Base-by-base conservation (phyloP, 2,888 invertebrate species). In the Acrobasis repandana region DNA sequence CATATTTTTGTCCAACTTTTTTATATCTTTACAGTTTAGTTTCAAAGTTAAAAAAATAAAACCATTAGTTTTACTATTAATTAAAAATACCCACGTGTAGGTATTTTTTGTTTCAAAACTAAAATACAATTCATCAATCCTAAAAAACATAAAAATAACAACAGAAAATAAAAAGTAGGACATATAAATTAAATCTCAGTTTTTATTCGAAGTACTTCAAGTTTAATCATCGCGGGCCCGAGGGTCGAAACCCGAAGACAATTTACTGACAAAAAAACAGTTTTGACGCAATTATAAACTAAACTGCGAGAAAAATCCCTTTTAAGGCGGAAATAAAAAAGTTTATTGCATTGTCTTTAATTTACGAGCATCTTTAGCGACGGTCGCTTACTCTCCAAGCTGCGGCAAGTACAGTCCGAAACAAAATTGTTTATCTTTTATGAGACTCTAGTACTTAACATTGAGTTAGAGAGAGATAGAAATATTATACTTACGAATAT, bases 401-500 rank as follows among this genome's bases (percentile, higher is more conserved):
- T 46, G 52, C 18, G 58, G 48, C 49, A 10, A 16, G 48, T 36
- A 62, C 56, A 61, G 56, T 56, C 46, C 48, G 46, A 58, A 63
- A 64, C 62, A 66, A 64, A 63, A 60, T 65, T 63, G 64, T 60
- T 66, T 60, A 56, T 58, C 14, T 28, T 18, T 11, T 15, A 11
- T 38, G 9, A 6, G 3, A 38, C 10, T 38, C 2, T 28, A 28
- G 28, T 28, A 28, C 28, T 8, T 28, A 28, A 28, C 28, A 5
- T n/a, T n/a, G n/a, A n/a, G n/a, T n/a, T n/a, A n/a, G n/a, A n/a
- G n/a, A n/a, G n/a, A n/a, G n/a, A n/a, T n/a, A n/a, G n/a, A n/a
- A n/a, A n/a, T n/a, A n/a, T n/a, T n/a, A n/a, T n/a, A n/a, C n/a
- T n/a, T n/a, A n/a, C n/a, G n/a, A n/a, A n/a, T n/a, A n/a, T 20